A percentile compares a stretch with the other conserved stretches of the same genome.
Evolutionary conservation across 2,888 invertebrate genomes (phyloP).

Genomic region (Ctena decussata): DNA sequence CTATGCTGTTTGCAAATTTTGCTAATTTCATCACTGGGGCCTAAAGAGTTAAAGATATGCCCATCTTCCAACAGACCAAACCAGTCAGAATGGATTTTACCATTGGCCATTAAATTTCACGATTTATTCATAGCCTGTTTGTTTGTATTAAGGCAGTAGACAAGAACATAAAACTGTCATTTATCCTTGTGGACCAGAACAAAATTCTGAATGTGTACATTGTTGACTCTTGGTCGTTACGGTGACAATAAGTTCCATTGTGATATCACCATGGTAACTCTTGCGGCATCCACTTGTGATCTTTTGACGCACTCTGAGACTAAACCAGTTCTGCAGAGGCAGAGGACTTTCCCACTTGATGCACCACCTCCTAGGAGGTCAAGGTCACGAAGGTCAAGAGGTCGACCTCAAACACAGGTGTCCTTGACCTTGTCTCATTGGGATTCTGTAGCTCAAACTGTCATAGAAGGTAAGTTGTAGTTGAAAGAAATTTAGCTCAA

Average conservation of each 20-base stretch:
- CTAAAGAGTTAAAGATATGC: too few species aligned
- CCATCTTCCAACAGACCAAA: too few species aligned
- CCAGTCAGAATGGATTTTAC: too few species aligned
- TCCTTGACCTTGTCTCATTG: constrained; percentile 77
- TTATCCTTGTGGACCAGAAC: too few species aligned
- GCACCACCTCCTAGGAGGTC: constrained; percentile 47
- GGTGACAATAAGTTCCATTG: not conserved
- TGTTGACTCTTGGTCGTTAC: not conserved
- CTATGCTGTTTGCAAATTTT: too few species aligned
- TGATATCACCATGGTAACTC: not conserved
- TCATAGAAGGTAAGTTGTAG: constrained; percentile 55
- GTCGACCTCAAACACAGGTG: constrained; percentile 49
- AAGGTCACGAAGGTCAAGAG: constrained; percentile 40
- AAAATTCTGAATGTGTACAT: not conserved
- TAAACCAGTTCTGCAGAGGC: constrained; percentile 29
- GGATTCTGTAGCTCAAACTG: constrained; percentile 72
- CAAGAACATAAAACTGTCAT: too few species aligned
- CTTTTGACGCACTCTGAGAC: constrained; percentile 20
- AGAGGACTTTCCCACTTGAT: constrained; percentile 60
- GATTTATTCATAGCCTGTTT: too few species aligned
- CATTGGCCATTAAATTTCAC: too few species aligned
- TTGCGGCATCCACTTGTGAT: constrained; percentile 37
- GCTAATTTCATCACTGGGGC: too few species aligned
- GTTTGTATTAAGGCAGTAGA: too few species aligned
- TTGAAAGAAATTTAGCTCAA: too few species aligned